phyloP scores from a whole-genome alignment of 2,797 vertebrate species.

The Clarias platycephalus region DNA sequence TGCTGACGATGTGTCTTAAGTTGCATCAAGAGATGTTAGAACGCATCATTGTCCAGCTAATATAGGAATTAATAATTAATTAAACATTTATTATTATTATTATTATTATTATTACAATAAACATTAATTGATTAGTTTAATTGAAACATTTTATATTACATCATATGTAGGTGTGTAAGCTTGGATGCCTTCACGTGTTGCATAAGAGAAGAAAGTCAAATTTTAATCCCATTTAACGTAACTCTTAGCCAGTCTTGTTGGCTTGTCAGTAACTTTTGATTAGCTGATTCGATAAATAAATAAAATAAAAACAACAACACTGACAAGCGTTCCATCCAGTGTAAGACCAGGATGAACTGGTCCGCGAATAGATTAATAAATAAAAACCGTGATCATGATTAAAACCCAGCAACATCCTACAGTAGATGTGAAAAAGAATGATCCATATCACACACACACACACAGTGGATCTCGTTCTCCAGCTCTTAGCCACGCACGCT shows the following conservation, averaged over 20 bases:
- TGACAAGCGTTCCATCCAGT: too few relatives aligned
- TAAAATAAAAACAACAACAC: background rate
- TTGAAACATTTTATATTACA: too few relatives aligned
- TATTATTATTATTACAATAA: too few relatives aligned
- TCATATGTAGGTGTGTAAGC: background rate
- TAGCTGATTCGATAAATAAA: background rate
- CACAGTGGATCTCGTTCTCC: background rate
- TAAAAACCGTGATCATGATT: background rate
- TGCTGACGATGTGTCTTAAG: too few relatives aligned
- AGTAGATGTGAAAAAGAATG: background rate
- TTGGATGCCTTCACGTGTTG: background rate
- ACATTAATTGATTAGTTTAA: too few relatives aligned
- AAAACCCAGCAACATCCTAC: background rate
- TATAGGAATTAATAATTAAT: background rate
- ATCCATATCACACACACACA: background rate
- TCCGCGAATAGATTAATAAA: background rate
- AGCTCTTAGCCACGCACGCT: conserved; percentile 32
- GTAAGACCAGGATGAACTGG: background rate
- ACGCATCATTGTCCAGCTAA: background rate
- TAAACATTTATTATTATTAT: too few relatives aligned
- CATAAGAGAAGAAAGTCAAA: background rate
- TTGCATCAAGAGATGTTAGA: too few relatives aligned
- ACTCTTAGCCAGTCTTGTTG: background rate
- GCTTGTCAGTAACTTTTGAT: background rate
- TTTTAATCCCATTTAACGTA: background rate